Evolutionary conservation across 2,797 vertebrate genomes (phyloP), one percentile per base, ranked within the genome.

Genomic region (Periophthalmus magnuspinnatus): DNA sequence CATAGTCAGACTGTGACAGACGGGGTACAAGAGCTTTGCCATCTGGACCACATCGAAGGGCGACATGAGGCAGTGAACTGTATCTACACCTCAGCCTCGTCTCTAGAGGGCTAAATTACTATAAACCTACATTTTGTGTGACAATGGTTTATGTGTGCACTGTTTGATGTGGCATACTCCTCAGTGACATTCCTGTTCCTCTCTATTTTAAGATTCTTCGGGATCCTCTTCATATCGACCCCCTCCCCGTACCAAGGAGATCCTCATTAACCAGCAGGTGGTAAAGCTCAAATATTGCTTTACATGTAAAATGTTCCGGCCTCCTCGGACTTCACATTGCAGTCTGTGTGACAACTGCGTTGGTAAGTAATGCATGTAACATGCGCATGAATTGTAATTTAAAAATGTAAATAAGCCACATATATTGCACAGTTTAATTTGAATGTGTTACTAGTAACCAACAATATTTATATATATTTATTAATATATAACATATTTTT

Each of bases 241-340:
- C 0, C 97, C 97, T 0, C 96, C 97, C 1, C 94, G 97, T 60
- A 99, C 97, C 5, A 95, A 94, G 90, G 97, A 99, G 84, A 95
- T 99, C 89, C 90, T 96, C 72, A 96, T 99, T 86, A 98, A 98
- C 66, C 95, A 96, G 80, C 95, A 97, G 71, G 92, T 96, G 92
- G 97, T 99, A 72, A 98, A 97, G 77, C 93, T 99, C 72, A 99
- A 99, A 88, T 99, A 98, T 91, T 99, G 97, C 92, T 98, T 98
- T 88, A 98, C 97, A 65, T 99, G 97, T 92, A 98, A 97, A 87
- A 98, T 97, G 94, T 98, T 99, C 87, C 95, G 97, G 34, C 97
- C 97, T 0, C 97, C 97, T 0, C 94, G 97, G 79, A 98, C 97
- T 75, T 99, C 97, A 0, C 97, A 99, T 90, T 99, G 97, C 93